Base-by-base conservation (phyloP, 2,113 vertebrate genomes). In the Silurus glanis region DNA sequence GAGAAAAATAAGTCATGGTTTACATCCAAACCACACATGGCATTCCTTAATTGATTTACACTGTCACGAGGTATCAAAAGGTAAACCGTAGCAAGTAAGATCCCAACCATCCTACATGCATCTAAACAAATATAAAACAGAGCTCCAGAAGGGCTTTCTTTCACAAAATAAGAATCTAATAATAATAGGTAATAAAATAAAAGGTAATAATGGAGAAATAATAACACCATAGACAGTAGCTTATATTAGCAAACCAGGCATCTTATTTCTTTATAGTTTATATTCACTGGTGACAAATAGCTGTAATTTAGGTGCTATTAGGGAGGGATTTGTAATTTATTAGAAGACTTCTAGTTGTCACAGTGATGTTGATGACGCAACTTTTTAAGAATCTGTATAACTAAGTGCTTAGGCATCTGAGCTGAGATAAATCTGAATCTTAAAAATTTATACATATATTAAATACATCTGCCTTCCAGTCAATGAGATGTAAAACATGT, bases 231-330 rank as follows among this genome's bases (percentile, higher is more conserved):
- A 19, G 51, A 37, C 37, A 37, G 37, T 37, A 64, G 59, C 37
- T 74, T 23, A 28, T 80, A 83, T 72, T 72, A 76, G 49, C 79
- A 72, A 69, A 49, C 9, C 78, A 84, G 69, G 88, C 89, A 80
- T 87, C 82, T 90, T 91, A 93, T 93, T 92, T 93, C 83, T 83
- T 79, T 90, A 84, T 85, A 89, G 61, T 91, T 92, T 91, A 92
- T 87, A 89, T 64, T 91, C 87, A 90, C 85, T 92, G 82, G n/a
- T 87, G 56, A 55, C 55, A 83, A 82, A 79, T 66, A 78, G 81
- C 74, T 84, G 37, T 69, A 91, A 91, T 45, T 37, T 71, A 88
- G 92, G 87, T 80, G 90, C 83, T 3, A 45, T 83, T 85, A 88
- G 37, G 69, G 14, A 69, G 53, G 25, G 75, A 86, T 80, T 79